Evolutionary conservation across 2,113 vertebrate genomes (phyloP), one percentile per base, ranked within the genome.

Genomic region (Brevimyrus niger): DNA sequence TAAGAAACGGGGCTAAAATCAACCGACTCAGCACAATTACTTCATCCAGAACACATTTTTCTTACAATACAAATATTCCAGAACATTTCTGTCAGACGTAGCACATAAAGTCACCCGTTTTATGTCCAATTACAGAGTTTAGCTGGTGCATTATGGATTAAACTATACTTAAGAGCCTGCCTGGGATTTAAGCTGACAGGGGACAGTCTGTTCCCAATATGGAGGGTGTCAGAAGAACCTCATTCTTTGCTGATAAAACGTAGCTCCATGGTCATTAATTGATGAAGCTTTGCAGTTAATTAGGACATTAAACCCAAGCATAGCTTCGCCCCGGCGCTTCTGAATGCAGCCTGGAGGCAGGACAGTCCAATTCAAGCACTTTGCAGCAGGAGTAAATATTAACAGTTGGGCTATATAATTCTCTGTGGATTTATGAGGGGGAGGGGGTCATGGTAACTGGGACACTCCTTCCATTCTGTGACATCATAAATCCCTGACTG

Each of bases 341-440:
- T 93, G 90, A 91, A 90, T 55, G 93, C 88, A 76, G 91, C 76
- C n/a, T 38, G 46, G 51, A 35, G n/a, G 23, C 19, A 4, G 38
- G 46, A 1, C 4, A 93, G 92, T 89, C 91, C 93, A 93, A 95
- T 94, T 94, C 92, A 94, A 94, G 92, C 90, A 94, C 95, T 95
- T 94, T 92, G 91, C 93, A 93, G 91, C 91, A 93, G 93, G 92
- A 91, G 93, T 94, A 95, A 95, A 95, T 95, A 95, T 95, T 95
- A 94, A 95, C 94, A 94, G 94, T 94, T 93, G 94, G 82, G 80
- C 80, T 87, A 4, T 86, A 90, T 15, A 87, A 89, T 90, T 94
- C 93, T 90, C 90, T 23, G 31, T 51, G 80, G 93, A 92, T 55
- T n/a, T 0, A 84, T 65, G 87, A 53, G 89, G 87, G 89, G 84